A percentile compares a stretch with the other conserved stretches of the same genome.
These are phyloP conservation scores for Sardinella longiceps DNA, from an alignment of 2,797 vertebrate species.

Conservation along the genomic window DNA sequence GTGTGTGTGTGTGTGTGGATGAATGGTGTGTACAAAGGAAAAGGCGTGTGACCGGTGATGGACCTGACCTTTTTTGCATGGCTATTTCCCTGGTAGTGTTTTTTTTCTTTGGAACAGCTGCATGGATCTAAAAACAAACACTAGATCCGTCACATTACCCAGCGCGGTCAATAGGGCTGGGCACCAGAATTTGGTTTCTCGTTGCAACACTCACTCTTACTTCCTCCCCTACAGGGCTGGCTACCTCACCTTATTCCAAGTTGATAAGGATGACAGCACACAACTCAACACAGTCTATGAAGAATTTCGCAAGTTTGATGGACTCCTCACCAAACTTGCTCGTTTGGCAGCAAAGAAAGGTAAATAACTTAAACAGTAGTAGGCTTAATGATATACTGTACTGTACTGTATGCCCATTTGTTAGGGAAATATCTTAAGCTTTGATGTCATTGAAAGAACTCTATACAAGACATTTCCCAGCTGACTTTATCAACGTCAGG, in stretches of 20 bases:
- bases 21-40: background rate
- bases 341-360: constrained; percentile 68
- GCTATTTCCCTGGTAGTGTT: constrained; percentile 14
- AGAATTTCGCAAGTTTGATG: constrained; percentile 80
- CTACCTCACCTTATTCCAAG: constrained; percentile 78
- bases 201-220: background rate
- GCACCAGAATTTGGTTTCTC: background rate
- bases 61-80: background rate
- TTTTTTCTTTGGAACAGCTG: background rate
- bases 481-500: too few relatives aligned
- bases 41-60: background rate
- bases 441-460: too few relatives aligned
- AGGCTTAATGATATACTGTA: background rate
- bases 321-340: constrained; percentile 78
- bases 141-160: background rate
- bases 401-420: background rate
- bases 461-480: too few relatives aligned
- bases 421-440: background rate
- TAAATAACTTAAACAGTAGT: constrained; percentile 52
- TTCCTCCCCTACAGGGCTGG: constrained; percentile 72
- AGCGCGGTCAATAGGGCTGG: background rate
- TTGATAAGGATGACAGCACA: constrained; percentile 54
- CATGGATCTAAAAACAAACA: background rate
- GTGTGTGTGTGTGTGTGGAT: too few relatives aligned
- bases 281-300: constrained; percentile 67